These are phyloP conservation scores for Planiliza haematocheilus DNA, from an alignment of 2,113 vertebrate genomes.

Conservation along the genomic window DNA sequence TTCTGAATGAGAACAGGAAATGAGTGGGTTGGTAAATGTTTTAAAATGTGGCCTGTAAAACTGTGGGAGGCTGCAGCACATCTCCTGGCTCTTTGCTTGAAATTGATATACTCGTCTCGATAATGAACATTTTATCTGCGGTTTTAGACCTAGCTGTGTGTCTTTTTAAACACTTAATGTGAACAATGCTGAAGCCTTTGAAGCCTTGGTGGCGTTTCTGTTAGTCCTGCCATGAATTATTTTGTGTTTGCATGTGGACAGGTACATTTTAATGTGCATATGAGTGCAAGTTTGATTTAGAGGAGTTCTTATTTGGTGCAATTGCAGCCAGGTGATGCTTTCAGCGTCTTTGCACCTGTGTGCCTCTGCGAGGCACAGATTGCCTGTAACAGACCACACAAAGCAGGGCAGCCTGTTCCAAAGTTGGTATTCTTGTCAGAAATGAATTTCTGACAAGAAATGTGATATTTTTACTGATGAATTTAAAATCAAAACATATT, in stretches of 20 bases:
- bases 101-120: neutral
- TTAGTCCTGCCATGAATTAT: conserved; percentile 7
- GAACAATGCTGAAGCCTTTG: conserved; percentile 3
- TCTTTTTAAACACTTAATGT: neutral
- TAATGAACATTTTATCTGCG: neutral
- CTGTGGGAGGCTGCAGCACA: neutral
- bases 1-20: neutral
- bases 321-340: conserved; percentile 58
- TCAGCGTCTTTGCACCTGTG: conserved; percentile 19
- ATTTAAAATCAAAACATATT: conserved; percentile 3
- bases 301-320: conserved; percentile 39
- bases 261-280: neutral
- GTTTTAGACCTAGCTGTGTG: neutral
- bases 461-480: no score
- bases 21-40: neutral
- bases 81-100: neutral
- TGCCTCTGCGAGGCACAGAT: conserved; percentile 51
- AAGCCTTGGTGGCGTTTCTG: conserved; percentile 55
- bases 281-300: conserved; percentile 49
- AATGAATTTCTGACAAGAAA: no score
- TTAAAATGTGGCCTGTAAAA: conserved; percentile 6
- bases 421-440: conserved; percentile 54
- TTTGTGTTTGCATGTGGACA: conserved; percentile 8
- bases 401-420: conserved; percentile 73
- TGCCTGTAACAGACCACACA: conserved; percentile 69